A percentile compares a stretch with the other conserved stretches of the same genome.
These are phyloP conservation scores for Dryobotodes eremita DNA, from an alignment of 2,888 invertebrate genomes.

Conservation along the genomic window DNA sequence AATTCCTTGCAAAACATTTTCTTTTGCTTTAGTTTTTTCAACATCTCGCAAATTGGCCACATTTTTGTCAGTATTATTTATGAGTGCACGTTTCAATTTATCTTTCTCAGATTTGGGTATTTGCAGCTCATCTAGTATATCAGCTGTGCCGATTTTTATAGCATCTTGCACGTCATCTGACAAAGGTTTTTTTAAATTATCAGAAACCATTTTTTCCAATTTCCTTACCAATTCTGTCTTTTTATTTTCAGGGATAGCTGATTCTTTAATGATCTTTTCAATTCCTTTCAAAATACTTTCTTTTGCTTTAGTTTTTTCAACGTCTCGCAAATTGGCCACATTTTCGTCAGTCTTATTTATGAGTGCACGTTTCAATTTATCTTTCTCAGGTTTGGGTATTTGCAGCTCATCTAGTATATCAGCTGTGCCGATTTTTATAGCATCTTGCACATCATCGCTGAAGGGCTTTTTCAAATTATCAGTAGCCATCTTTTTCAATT, in stretches of 20 bases:
- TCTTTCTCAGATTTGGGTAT: conserved; percentile 42
- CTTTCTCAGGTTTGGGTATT: conserved; percentile 40
- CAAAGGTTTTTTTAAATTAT: neutral
- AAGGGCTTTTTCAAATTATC: neutral
- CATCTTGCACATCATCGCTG: neutral
- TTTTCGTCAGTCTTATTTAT: conserved; percentile 21
- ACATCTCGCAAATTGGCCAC: neutral
- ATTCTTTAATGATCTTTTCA: neutral
- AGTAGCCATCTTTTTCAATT: neutral
- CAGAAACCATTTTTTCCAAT: neutral
- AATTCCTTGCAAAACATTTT: neutral
- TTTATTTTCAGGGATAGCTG: neutral
- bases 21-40: neutral
- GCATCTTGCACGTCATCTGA: neutral
- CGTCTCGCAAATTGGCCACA: neutral
- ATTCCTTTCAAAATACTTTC: neutral
- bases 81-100: conserved; percentile 48
- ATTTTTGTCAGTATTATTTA: neutral
- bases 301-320: neutral
- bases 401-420: conserved; percentile 43
- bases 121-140: conserved; percentile 43
- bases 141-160: conserved; percentile 31
- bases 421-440: conserved; percentile 23
- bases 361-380: conserved; percentile 48
- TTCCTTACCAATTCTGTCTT: neutral